Evolutionary conservation across 2,888 invertebrate species (phyloP).

Genomic region (Diogma glabrata): DNA sequence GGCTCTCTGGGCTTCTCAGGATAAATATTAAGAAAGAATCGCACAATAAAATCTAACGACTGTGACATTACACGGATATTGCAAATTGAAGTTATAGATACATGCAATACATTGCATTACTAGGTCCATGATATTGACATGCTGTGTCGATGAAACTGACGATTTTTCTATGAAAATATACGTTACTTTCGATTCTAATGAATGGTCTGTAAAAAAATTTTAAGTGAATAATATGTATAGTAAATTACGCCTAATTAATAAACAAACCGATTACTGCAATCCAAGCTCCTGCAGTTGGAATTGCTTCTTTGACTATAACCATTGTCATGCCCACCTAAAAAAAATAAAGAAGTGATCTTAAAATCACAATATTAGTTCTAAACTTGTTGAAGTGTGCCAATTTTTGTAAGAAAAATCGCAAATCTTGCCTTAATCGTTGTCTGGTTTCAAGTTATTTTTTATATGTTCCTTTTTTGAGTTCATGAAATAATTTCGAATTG

Average conservation of each 20-base stretch:
- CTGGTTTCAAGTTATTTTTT: background rate
- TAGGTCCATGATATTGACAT: background rate
- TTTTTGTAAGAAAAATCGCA: background rate
- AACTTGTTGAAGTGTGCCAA: too few species aligned
- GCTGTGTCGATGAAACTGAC: background rate
- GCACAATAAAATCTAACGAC: background rate
- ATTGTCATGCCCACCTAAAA: too few species aligned
- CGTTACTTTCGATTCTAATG: background rate
- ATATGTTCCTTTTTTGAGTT: background rate
- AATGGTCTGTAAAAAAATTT: background rate
- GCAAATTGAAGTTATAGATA: background rate
- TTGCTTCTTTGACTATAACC: too few species aligned
- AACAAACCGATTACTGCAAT: too few species aligned
- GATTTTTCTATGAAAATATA: background rate
- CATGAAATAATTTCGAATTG: background rate
- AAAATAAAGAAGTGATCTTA: too few species aligned
- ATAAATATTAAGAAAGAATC: background rate
- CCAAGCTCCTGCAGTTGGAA: too few species aligned
- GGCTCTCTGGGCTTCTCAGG: background rate
- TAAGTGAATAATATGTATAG: background rate
- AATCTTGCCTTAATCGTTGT: background rate
- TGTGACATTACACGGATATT: background rate
- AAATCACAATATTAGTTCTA: too few species aligned
- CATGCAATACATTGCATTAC: conserved; percentile 1
- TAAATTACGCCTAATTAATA: background rate